These are phyloP conservation scores for Lepidocolaptes lacrymiger DNA, from an alignment of 2,797 vertebrate species.

Conservation along the genomic window DNA sequence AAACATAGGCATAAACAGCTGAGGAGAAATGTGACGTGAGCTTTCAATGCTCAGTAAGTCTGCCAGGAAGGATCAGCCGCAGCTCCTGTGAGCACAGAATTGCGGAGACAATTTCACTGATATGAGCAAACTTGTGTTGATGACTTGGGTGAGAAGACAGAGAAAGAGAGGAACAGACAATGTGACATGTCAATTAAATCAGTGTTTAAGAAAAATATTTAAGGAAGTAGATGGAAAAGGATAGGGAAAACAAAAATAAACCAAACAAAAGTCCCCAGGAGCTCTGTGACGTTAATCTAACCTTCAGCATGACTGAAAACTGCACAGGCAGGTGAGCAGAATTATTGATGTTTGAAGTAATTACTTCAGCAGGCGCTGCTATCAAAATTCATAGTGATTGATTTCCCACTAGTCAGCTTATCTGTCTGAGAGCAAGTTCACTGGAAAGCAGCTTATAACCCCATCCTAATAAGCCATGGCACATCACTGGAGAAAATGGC, in stretches of 20 bases:
- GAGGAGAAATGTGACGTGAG: background rate
- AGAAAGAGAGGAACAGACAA: background rate
- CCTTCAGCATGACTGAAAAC: constrained; percentile 59
- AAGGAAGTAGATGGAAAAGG: background rate
- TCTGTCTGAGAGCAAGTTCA: constrained; percentile 64
- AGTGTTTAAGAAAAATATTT: background rate
- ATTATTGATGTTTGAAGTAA: constrained; percentile 71
- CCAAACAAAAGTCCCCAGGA: constrained; percentile 10
- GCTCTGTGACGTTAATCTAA: constrained; percentile 28
- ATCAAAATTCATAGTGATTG: constrained; percentile 75
- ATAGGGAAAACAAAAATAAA: constrained; percentile 30
- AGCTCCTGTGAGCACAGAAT: background rate
- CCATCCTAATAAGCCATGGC: constrained; percentile 70
- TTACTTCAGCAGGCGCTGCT: constrained; percentile 66
- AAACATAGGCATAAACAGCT: background rate
- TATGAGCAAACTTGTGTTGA: constrained; percentile 17
- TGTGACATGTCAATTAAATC: constrained; percentile 34
- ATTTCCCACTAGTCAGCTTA: constrained; percentile 72
- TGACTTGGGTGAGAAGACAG: constrained; percentile 17
- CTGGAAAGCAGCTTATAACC: constrained; percentile 71
- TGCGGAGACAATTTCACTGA: constrained; percentile 21
- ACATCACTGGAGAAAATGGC: constrained; percentile 59
- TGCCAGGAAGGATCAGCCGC: constrained; percentile 42
- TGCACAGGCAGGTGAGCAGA: constrained; percentile 59
- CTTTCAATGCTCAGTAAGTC: background rate